A percentile compares a stretch with the other conserved stretches of the same genome.
phyloP scores from a whole-genome alignment of 2,113 vertebrate genomes.

The Gallinago paraguaiae region DNA sequence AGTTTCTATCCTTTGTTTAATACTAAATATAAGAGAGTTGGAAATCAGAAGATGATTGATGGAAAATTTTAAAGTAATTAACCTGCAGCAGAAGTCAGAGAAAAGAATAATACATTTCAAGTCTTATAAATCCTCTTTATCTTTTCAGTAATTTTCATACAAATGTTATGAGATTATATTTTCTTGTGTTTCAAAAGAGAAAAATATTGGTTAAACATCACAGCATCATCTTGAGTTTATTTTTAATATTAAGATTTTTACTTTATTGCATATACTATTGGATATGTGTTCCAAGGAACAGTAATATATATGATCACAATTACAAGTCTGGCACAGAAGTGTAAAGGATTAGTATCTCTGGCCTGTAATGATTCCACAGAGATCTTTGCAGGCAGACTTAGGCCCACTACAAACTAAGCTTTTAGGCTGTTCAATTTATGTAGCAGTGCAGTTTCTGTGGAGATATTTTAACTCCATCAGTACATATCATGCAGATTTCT shows the following conservation, averaged over 20 bases:
- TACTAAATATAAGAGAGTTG: neutral
- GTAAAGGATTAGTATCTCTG: neutral
- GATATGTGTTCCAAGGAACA: neutral
- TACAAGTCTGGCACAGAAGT: neutral
- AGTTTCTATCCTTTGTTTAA: neutral
- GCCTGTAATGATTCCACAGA: conserved; percentile 13
- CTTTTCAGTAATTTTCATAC: neutral
- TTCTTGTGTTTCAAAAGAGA: neutral
- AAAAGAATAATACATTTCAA: neutral
- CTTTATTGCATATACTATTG: neutral
- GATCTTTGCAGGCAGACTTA: neutral
- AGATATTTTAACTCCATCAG: neutral
- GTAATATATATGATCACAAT: conserved; percentile 11
- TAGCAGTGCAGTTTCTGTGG: neutral
- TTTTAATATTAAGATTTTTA: neutral
- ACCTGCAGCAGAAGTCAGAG: neutral
- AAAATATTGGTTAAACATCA: neutral
- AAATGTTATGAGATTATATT: neutral
- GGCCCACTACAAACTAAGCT: neutral
- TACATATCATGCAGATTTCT: neutral
- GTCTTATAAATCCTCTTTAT: neutral
- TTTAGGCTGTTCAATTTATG: neutral
- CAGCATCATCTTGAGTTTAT: neutral
- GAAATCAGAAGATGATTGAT: neutral
- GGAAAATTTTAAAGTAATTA: conserved; percentile 1